These are phyloP conservation scores for Lanistes nyassanus DNA, from an alignment of 1,140 invertebrate species.

Conservation along the genomic window DNA sequence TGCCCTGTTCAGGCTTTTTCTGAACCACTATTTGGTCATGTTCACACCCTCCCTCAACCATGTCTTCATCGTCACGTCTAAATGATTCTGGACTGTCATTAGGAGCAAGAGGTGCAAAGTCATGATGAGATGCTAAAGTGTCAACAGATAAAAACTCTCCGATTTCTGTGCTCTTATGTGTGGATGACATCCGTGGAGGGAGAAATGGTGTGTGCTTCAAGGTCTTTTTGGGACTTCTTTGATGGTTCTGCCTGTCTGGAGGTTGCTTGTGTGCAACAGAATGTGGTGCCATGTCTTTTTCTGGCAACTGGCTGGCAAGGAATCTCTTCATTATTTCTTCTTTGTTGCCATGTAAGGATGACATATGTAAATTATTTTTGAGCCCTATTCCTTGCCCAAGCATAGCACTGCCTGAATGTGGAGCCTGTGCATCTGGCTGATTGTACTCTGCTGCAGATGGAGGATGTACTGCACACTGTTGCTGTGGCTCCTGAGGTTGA, in stretches of 20 bases:
- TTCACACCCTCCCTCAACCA: background rate
- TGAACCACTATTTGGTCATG: background rate
- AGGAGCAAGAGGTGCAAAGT: constrained; percentile 30
- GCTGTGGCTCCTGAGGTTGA: constrained; percentile 1
- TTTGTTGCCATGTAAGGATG: background rate
- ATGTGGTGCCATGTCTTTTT: background rate
- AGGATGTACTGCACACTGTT: background rate
- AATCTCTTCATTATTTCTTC: constrained; percentile 31
- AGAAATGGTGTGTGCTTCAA: constrained; percentile 25
- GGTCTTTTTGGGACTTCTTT: background rate
- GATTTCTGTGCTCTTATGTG: constrained; percentile 49
- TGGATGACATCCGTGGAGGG: constrained; percentile 48
- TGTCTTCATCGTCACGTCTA: background rate
- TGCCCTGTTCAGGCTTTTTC: background rate
- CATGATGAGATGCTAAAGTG: constrained; percentile 15
- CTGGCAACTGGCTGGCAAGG: constrained; percentile 13
- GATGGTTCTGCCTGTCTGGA: background rate
- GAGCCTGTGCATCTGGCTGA: no score
- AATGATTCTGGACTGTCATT: constrained; percentile 27
- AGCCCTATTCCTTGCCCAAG: no score
- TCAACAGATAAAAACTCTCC: constrained; percentile 31
- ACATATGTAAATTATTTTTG: no score
- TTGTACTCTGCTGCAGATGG: no score
- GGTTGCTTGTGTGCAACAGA: background rate
- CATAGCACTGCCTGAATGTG: no score